Percentiles rank a stretch among this genome's conserved stretches.
These are phyloP conservation scores for Sphaerodactylus townsendi DNA, from an alignment of 2,113 vertebrate species.

Conservation along the genomic window DNA sequence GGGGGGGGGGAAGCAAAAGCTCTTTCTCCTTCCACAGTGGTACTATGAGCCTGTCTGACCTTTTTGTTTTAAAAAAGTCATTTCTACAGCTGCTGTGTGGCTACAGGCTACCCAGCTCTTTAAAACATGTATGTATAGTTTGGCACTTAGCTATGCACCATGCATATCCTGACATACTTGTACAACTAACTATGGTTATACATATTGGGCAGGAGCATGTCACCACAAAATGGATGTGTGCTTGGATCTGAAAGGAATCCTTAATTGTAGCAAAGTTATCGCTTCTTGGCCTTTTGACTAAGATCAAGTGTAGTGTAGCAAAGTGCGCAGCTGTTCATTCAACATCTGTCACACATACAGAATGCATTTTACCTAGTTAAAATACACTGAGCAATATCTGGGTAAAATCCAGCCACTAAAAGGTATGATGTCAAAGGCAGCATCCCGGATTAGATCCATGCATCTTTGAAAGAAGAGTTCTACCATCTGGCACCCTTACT, in stretches of 20 bases:
- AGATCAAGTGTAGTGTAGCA: not conserved
- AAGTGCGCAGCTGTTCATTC: not conserved
- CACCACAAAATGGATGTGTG: not conserved
- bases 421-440: not conserved
- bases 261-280: not conserved
- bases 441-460: not conserved
- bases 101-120: no score
- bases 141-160: not conserved
- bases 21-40: no score
- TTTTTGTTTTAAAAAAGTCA: no score
- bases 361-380: not conserved
- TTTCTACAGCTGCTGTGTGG: no score
- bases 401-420: not conserved
- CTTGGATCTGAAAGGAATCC: not conserved
- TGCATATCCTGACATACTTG: not conserved
- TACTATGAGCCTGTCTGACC: no score
- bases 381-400: not conserved
- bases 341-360: not conserved
- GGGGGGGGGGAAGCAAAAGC: no score
- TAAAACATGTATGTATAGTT: no score
- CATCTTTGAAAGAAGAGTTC: slow-evolving; percentile 12
- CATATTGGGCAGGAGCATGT: not conserved
- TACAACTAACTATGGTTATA: not conserved
- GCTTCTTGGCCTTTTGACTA: no score
- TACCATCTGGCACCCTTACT: slow-evolving; percentile 2